A percentile compares a stretch with the other conserved stretches of the same genome.
These are phyloP conservation scores for Deroptyus accipitrinus DNA, from an alignment of 2,113 vertebrate species.

Conservation along the genomic window DNA sequence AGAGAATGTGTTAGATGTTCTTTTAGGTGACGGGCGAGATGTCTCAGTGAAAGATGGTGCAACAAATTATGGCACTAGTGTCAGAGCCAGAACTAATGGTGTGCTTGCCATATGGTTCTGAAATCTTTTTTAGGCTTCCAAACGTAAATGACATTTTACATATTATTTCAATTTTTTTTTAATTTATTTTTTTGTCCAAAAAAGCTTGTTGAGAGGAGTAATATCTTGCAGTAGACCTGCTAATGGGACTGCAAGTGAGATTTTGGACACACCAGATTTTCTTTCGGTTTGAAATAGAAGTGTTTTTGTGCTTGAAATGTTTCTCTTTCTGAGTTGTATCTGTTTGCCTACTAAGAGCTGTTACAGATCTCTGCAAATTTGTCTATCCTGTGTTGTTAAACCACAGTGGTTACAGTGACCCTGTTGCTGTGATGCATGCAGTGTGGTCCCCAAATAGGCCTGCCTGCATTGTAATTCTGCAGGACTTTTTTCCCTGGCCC, in stretches of 20 bases:
- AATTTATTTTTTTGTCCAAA: background rate
- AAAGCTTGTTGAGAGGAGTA: background rate
- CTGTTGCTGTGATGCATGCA: background rate
- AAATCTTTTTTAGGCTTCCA: background rate
- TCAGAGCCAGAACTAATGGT: background rate
- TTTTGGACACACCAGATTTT: background rate
- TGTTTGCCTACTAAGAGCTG: background rate
- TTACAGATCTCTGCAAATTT: background rate
- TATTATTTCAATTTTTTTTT: background rate
- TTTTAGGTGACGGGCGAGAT: background rate
- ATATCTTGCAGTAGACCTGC: background rate
- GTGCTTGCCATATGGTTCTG: background rate
- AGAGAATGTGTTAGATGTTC: accelerated
- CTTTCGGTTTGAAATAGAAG: background rate
- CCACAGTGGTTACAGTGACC: no score
- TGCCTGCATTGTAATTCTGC: background rate
- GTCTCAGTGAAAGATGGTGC: accelerated
- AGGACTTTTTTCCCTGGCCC: background rate
- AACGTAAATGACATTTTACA: background rate
- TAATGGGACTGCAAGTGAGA: background rate
- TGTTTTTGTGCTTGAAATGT: background rate
- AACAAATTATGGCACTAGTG: background rate
- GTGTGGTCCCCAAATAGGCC: background rate
- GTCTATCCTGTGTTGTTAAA: background rate
- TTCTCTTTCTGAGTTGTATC: background rate